Evolutionary conservation across 2,113 vertebrate species (phyloP).

Genomic region (Cricetomys ansorgei): DNA sequence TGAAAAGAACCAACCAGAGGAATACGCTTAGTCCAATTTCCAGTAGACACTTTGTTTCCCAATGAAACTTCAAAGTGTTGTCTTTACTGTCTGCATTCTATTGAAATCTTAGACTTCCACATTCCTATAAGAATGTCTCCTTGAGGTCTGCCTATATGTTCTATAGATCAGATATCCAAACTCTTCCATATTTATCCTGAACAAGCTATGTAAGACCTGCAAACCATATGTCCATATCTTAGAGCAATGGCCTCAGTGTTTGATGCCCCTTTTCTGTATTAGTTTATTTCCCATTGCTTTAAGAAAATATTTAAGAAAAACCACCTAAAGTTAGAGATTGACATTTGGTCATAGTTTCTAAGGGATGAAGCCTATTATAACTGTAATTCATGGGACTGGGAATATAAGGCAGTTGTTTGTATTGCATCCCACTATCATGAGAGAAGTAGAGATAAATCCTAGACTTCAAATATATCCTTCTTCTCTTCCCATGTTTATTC

Average conservation of each 20-base stretch:
- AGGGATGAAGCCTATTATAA: neutral
- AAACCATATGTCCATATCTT: neutral
- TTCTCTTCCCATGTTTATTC: neutral
- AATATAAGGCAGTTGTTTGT: neutral
- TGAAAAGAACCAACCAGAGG: neutral
- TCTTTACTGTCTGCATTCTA: neutral
- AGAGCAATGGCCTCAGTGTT: neutral
- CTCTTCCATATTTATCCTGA: neutral
- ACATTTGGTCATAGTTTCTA: neutral
- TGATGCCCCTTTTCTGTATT: neutral
- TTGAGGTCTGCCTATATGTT: neutral
- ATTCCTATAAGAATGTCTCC: neutral
- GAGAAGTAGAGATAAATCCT: neutral
- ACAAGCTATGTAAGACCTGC: neutral
- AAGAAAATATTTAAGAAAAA: neutral
- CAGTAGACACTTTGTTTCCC: neutral
- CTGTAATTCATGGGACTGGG: no score
- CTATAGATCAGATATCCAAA: neutral
- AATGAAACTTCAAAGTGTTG: neutral
- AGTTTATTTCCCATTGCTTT: neutral
- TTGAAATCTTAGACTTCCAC: neutral
- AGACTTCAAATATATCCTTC: neutral
- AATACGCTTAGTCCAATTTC: neutral
- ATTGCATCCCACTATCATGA: neutral
- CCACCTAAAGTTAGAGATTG: neutral